Evolutionary conservation across 1,140 invertebrate genomes (phyloP).

Genomic region (Bombus turneri): DNA sequence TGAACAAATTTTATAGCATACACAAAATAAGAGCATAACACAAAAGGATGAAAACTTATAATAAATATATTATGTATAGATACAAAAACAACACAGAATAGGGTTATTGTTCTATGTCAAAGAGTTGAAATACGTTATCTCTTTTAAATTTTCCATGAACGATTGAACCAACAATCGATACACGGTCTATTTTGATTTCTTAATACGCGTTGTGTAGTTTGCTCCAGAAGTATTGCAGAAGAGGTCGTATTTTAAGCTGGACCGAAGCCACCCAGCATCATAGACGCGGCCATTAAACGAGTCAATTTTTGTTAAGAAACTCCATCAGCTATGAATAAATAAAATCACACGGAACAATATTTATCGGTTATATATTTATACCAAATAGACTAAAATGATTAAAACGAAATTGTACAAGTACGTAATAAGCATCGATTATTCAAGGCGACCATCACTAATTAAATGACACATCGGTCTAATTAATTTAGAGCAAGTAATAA

Average conservation of each 20-base stretch:
- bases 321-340: background rate
- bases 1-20: too few relatives aligned
- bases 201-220: background rate
- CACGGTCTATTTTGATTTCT: background rate
- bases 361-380: background rate
- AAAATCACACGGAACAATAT: background rate
- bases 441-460: background rate
- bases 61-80: background rate
- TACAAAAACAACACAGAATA: background rate
- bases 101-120: too few relatives aligned
- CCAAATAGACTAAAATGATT: too few relatives aligned
- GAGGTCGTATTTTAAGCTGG: constrained; percentile 32
- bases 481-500: background rate
- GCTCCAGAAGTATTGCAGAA: background rate
- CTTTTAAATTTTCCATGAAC: background rate
- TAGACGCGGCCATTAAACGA: background rate
- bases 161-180: background rate
- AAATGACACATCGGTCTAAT: background rate
- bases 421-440: background rate
- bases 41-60: background rate
- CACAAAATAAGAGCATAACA: too few relatives aligned
- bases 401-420: background rate
- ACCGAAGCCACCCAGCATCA: background rate
- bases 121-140: background rate
- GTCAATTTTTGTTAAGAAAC: background rate